A percentile compares a stretch with the other conserved stretches of the same genome.
These are phyloP conservation scores for Rhinatrema bivittatum DNA, from an alignment of 2,797 vertebrate species.

Conservation along the genomic window DNA sequence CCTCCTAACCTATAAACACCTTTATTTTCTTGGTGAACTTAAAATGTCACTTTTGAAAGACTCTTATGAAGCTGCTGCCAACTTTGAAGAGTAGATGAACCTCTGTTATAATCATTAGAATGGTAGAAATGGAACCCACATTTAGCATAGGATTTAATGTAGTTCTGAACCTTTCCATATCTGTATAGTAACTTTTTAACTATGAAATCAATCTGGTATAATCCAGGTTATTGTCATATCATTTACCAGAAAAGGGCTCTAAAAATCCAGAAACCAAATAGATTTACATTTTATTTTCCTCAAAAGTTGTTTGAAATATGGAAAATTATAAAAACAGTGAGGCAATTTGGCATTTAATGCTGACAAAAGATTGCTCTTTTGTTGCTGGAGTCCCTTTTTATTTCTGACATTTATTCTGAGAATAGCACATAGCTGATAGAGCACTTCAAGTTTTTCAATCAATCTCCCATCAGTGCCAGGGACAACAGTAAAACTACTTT, in stretches of 20 bases:
- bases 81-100: too few species aligned
- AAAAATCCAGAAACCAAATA: neutral
- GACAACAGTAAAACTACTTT: neutral
- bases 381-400: neutral
- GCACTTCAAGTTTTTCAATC: conserved; percentile 2
- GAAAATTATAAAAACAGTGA: neutral
- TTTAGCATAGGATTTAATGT: too few species aligned
- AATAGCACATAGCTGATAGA: conserved; percentile 6
- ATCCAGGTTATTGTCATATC: neutral
- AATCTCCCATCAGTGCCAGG: neutral
- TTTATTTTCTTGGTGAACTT: too few species aligned
- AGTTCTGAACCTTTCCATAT: too few species aligned
- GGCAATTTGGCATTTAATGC: conserved; percentile 2
- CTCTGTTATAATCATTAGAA: too few species aligned
- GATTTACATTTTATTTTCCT: neutral
- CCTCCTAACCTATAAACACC: too few species aligned
- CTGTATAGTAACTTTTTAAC: too few species aligned
- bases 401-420: conserved; percentile 10
- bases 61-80: too few species aligned
- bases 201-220: too few species aligned
- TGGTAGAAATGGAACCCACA: too few species aligned
- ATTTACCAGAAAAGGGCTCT: too few species aligned
- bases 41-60: too few species aligned
- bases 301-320: conserved; percentile 1
- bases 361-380: neutral